These are phyloP conservation scores for Paratilapia polleni DNA, from an alignment of 2,113 vertebrate species.

Conservation along the genomic window DNA sequence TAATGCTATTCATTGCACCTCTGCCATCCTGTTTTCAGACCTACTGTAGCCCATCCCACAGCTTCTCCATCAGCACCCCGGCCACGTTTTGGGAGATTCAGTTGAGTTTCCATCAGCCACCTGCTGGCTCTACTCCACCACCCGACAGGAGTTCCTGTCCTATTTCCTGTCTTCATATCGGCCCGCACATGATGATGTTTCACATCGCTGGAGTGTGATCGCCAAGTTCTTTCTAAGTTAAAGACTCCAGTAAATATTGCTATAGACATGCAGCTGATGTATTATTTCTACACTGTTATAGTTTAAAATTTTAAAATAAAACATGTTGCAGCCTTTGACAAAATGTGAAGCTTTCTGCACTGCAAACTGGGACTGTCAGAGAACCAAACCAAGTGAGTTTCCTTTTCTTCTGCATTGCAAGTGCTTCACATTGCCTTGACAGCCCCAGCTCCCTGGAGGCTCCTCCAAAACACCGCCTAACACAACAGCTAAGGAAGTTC, in stretches of 20 bases:
- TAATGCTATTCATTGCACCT: neutral
- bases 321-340: neutral
- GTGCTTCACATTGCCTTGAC: slow-evolving; percentile 40
- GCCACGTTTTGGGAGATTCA: neutral
- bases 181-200: neutral
- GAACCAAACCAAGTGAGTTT: slow-evolving; percentile 18
- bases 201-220: neutral
- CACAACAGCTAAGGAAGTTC: slow-evolving; percentile 60
- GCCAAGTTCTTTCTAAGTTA: neutral
- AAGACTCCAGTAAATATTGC: neutral
- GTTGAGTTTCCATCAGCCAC: slow-evolving; percentile 31
- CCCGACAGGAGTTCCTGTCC: neutral
- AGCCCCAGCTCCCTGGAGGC: slow-evolving; percentile 55
- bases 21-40: neutral
- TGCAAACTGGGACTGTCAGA: neutral
- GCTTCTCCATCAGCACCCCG: neutral
- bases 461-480: slow-evolving; percentile 55
- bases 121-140: slow-evolving; percentile 13
- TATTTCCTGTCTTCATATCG: neutral
- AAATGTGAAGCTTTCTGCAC: neutral
- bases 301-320: neutral
- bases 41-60: neutral
- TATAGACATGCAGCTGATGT: neutral
- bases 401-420: neutral
- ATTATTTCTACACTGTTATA: neutral